Percentiles rank a stretch among this genome's conserved stretches.
phyloP scores from a whole-genome alignment of 2,888 invertebrate genomes.

The Melitaea athalia region DNA sequence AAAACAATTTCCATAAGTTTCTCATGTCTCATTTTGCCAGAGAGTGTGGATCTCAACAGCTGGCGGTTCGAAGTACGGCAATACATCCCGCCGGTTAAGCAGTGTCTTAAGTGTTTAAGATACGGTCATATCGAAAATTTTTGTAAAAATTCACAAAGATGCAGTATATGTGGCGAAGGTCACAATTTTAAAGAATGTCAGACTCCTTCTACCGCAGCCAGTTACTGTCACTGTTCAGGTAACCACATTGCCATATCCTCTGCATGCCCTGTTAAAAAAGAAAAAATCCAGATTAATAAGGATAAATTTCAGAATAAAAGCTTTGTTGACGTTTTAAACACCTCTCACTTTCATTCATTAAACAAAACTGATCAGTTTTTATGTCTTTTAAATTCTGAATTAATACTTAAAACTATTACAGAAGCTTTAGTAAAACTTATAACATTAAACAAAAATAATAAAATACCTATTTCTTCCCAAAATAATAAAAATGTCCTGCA shows the following conservation, averaged over 20 bases:
- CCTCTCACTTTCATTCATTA: no score
- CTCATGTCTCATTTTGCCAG: not conserved
- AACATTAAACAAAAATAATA: not conserved
- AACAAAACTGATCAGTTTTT: no score
- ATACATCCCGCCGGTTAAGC: constrained; percentile 32
- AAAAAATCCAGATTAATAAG: constrained; percentile 30
- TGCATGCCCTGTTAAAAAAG: constrained; percentile 19
- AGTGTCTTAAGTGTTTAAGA: constrained; percentile 30
- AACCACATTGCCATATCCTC: constrained; percentile 26
- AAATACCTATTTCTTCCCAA: not conserved
- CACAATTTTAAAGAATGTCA: constrained; percentile 28
- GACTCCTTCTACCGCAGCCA: not conserved
- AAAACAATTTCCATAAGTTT: no score
- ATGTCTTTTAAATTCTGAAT: no score
- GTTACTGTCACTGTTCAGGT: constrained; percentile 23
- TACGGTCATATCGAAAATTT: constrained; percentile 35
- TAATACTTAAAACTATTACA: no score
- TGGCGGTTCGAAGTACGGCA: not conserved
- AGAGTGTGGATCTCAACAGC: not conserved
- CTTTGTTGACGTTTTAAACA: no score
- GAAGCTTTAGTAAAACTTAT: no score
- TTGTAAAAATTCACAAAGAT: constrained; percentile 32
- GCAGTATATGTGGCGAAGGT: constrained; percentile 22
- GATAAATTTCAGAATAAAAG: constrained; percentile 5
- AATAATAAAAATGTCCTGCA: no score